phyloP scores from a whole-genome alignment of 1,140 invertebrate genomes.

The Papilio dardanus region DNA sequence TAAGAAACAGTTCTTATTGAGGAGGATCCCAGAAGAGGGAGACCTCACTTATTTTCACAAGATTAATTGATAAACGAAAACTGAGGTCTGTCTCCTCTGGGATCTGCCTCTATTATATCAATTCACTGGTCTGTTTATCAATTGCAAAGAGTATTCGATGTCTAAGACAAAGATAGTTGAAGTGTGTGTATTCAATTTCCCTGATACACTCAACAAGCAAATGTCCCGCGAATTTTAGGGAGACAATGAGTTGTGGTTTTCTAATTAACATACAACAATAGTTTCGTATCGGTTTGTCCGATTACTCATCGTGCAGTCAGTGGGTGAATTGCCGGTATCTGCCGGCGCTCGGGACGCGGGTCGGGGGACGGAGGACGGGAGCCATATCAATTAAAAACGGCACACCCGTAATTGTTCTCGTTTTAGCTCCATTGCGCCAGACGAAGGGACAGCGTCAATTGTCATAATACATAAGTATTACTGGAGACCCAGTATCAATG shows the following conservation, averaged over 20 bases:
- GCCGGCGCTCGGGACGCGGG: background rate
- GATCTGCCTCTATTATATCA: too few relatives aligned
- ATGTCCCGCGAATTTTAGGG: background rate
- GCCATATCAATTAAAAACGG: conserved; percentile 71
- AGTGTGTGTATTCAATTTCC: background rate
- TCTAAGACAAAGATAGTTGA: background rate
- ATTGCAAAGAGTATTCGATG: background rate
- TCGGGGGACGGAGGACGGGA: conserved; percentile 52
- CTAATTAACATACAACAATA: conserved; percentile 21
- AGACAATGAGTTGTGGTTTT: conserved; percentile 5
- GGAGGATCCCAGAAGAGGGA: too few relatives aligned
- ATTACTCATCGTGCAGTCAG: conserved; percentile 13
- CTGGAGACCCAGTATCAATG: background rate
- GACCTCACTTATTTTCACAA: too few relatives aligned
- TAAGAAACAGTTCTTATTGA: too few relatives aligned
- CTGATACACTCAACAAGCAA: background rate
- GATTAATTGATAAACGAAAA: too few relatives aligned
- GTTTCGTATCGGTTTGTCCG: background rate
- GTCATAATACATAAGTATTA: background rate
- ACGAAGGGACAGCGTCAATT: conserved; percentile 40
- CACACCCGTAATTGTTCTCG: conserved; percentile 67
- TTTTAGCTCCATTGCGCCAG: conserved; percentile 64
- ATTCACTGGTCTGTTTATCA: too few relatives aligned
- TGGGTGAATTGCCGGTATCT: background rate
- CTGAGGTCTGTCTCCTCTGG: too few relatives aligned